phyloP scores from a whole-genome alignment of 1,140 invertebrate genomes.

The Cydia splendana region DNA sequence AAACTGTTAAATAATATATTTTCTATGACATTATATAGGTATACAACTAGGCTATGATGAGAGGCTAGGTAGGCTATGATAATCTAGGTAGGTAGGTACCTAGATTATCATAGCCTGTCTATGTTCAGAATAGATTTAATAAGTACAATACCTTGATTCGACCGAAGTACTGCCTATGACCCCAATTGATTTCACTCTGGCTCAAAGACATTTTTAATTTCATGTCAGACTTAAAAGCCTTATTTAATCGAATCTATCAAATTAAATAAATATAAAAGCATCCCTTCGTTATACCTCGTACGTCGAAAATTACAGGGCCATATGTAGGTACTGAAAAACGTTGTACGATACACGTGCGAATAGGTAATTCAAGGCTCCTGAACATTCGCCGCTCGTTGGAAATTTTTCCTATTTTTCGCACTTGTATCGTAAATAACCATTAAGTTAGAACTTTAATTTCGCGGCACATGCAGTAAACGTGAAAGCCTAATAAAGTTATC shows the following conservation, averaged over 20 bases:
- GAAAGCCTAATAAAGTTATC: background rate
- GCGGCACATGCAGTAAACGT: background rate
- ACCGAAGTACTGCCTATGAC: background rate
- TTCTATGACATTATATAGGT: too few species aligned
- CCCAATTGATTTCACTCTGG: background rate
- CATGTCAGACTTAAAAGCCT: background rate
- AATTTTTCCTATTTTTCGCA: too few species aligned
- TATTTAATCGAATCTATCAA: slow-evolving; percentile 10
- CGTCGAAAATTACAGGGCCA: too few species aligned
- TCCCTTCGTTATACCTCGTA: slow-evolving; percentile 1
- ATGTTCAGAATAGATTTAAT: background rate
- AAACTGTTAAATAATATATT: too few species aligned
- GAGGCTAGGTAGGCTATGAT: too few species aligned
- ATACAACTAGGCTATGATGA: too few species aligned
- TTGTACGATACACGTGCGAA: too few species aligned
- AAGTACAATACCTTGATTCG: background rate
- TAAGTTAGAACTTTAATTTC: background rate
- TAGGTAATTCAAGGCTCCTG: too few species aligned
- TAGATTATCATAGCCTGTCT: too few species aligned
- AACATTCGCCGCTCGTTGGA: too few species aligned
- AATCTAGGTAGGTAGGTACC: too few species aligned
- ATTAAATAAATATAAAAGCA: slow-evolving; percentile 33
- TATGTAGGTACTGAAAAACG: too few species aligned
- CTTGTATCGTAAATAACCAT: background rate
- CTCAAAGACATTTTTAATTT: background rate